Evolutionary conservation across 2,888 invertebrate species (phyloP).

Genomic region (Serripes groenlandicus): DNA sequence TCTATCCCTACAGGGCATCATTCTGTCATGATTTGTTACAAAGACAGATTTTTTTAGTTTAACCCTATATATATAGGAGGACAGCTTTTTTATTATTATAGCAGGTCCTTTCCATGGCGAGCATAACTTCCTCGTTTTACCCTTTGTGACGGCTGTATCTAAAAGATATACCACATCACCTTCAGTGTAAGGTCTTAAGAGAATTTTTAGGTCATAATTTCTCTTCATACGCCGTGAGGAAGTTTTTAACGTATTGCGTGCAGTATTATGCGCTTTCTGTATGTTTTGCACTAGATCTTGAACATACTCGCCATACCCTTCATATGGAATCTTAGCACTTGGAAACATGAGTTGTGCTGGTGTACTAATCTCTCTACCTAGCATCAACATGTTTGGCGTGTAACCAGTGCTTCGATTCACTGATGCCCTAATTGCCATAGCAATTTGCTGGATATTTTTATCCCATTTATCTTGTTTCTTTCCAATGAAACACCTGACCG

Average conservation of each 20-base stretch:
- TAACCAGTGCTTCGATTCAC: slow-evolving; percentile 24
- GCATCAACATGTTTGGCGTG: slow-evolving; percentile 24
- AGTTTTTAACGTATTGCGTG: slow-evolving; percentile 7
- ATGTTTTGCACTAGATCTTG: background rate
- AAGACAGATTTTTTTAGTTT: slow-evolving; percentile 33
- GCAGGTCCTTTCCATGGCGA: slow-evolving; percentile 56
- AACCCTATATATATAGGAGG: slow-evolving; percentile 40
- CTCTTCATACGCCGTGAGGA: slow-evolving; percentile 26
- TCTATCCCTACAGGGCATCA: slow-evolving; percentile 45
- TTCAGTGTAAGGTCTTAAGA: slow-evolving; percentile 19
- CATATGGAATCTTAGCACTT: background rate
- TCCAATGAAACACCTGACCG: slow-evolving; percentile 27
- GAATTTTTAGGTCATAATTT: slow-evolving; percentile 36
- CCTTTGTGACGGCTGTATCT: background rate
- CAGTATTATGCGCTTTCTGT: slow-evolving; percentile 12
- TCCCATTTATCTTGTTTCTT: slow-evolving; percentile 28
- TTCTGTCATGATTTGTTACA: slow-evolving; percentile 43
- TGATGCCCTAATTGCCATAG: background rate
- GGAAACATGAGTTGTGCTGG: background rate
- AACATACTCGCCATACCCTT: slow-evolving; percentile 1
- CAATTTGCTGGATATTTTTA: slow-evolving; percentile 21
- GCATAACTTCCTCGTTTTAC: slow-evolving; percentile 23
- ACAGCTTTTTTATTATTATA: slow-evolving; percentile 39
- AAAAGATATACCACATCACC: slow-evolving; percentile 47
- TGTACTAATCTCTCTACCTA: background rate